phyloP scores from a whole-genome alignment of 2,888 invertebrate genomes.

The Melitaea athalia region DNA sequence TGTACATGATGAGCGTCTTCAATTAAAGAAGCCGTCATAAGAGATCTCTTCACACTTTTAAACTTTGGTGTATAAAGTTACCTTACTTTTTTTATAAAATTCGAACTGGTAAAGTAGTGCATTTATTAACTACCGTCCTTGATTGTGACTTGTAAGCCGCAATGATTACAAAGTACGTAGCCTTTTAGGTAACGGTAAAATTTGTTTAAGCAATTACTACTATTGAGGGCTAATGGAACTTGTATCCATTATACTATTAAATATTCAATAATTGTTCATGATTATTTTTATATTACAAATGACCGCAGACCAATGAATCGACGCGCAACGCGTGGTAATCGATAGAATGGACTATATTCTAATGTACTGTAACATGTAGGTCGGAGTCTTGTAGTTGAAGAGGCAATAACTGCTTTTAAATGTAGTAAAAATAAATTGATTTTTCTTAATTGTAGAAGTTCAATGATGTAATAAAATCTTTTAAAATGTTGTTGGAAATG shows the following conservation, averaged over 20 bases:
- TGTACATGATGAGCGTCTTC: slow-evolving; percentile 23
- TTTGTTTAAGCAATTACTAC: background rate
- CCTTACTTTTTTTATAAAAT: slow-evolving; percentile 4
- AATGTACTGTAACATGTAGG: slow-evolving; percentile 28
- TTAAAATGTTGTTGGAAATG: too few relatives aligned
- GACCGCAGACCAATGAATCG: slow-evolving; percentile 23
- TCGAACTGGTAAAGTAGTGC: background rate
- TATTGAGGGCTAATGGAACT: background rate
- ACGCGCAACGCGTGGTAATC: slow-evolving; percentile 38
- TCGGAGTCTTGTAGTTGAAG: slow-evolving; percentile 29
- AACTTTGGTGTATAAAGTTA: slow-evolving; percentile 1
- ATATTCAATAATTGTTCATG: background rate
- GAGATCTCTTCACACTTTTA: slow-evolving; percentile 15
- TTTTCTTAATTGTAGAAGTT: background rate
- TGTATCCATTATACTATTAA: slow-evolving; percentile 10
- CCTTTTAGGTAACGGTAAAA: background rate
- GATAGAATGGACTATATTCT: slow-evolving; percentile 30
- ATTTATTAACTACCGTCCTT: background rate
- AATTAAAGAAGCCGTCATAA: slow-evolving; percentile 35
- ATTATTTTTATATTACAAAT: slow-evolving; percentile 17
- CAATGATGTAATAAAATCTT: too few relatives aligned
- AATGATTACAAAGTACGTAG: too few relatives aligned
- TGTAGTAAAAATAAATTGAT: background rate
- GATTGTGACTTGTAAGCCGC: too few relatives aligned
- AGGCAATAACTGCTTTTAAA: slow-evolving; percentile 13